A percentile compares a stretch with the other conserved stretches of the same genome.
Conservation (phyloP, 2,797 vertebrate genomes). For the Poeciliopsis presidionis region DNA sequence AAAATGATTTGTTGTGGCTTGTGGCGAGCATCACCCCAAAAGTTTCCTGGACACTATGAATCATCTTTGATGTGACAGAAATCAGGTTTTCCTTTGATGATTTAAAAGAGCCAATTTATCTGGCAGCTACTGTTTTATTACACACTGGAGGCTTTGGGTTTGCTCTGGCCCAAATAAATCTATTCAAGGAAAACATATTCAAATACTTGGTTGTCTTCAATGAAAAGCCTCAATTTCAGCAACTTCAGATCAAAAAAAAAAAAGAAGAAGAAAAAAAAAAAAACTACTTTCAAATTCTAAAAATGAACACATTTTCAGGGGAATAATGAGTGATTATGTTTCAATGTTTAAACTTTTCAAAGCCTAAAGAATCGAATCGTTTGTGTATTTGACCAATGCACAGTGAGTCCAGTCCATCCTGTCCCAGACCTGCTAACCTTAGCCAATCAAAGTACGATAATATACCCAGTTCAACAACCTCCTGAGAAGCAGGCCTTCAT, state of each 20-base stretch:
- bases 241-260: neutral
- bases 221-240: neutral
- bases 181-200: slow-evolving; percentile 19
- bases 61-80: slow-evolving; percentile 13
- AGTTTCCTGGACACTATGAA: slow-evolving; percentile 11
- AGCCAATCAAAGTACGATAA: slow-evolving; percentile 21
- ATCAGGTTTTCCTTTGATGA: slow-evolving; percentile 22
- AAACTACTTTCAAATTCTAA: neutral
- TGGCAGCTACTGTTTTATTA: slow-evolving; percentile 21
- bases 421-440: neutral
- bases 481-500: slow-evolving; percentile 54
- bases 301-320: neutral
- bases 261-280: neutral
- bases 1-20: neutral
- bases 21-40: neutral
- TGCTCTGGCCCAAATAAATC: slow-evolving; percentile 7
- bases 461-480: slow-evolving; percentile 34
- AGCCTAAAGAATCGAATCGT: neutral
- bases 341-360: neutral
- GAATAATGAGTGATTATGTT: neutral
- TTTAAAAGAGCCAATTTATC: slow-evolving; percentile 13
- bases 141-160: slow-evolving; percentile 18
- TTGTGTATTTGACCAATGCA: neutral
- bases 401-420: neutral
- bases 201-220: slow-evolving; percentile 5